These are phyloP conservation scores for Laspeyria flexula DNA, from an alignment of 2,888 invertebrate species.

Conservation along the genomic window DNA sequence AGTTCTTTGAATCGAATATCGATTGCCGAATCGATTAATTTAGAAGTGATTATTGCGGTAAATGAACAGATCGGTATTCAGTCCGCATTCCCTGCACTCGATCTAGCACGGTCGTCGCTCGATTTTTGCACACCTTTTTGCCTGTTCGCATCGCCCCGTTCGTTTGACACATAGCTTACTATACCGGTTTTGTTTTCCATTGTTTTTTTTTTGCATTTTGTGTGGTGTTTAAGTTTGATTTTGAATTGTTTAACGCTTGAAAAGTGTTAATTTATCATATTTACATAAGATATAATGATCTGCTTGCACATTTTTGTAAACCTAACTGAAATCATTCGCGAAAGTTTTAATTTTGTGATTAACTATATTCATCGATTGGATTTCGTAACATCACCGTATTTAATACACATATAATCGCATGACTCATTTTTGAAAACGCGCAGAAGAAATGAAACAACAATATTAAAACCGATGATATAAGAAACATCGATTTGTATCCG, in stretches of 20 bases:
- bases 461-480: slow-evolving; percentile 61
- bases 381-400: slow-evolving; percentile 29
- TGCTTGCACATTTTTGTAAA: slow-evolving; percentile 24
- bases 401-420: slow-evolving; percentile 50
- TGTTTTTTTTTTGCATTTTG: slow-evolving; percentile 57
- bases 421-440: slow-evolving; percentile 35
- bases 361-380: slow-evolving; percentile 35
- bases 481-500: slow-evolving; percentile 52
- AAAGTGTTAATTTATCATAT: slow-evolving; percentile 40
- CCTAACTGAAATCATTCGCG: slow-evolving; percentile 3
- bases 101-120: slow-evolving; percentile 63
- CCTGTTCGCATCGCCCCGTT: slow-evolving; percentile 69
- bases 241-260: slow-evolving; percentile 38
- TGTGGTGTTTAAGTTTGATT: slow-evolving; percentile 52
- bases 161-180: slow-evolving; percentile 71
- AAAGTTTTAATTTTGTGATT: slow-evolving; percentile 15
- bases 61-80: slow-evolving; percentile 61
- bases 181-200: slow-evolving; percentile 54
- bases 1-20: slow-evolving; percentile 18
- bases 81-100: slow-evolving; percentile 74
- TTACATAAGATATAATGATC: slow-evolving; percentile 18
- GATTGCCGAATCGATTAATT: slow-evolving; percentile 41
- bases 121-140: slow-evolving; percentile 80
- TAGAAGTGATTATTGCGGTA: slow-evolving; percentile 49
- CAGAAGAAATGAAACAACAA: slow-evolving; percentile 47